A percentile compares a stretch with the other conserved stretches of the same genome.
Conservation (phyloP, 2,113 vertebrate genomes). For the Pholis gunnellus region DNA sequence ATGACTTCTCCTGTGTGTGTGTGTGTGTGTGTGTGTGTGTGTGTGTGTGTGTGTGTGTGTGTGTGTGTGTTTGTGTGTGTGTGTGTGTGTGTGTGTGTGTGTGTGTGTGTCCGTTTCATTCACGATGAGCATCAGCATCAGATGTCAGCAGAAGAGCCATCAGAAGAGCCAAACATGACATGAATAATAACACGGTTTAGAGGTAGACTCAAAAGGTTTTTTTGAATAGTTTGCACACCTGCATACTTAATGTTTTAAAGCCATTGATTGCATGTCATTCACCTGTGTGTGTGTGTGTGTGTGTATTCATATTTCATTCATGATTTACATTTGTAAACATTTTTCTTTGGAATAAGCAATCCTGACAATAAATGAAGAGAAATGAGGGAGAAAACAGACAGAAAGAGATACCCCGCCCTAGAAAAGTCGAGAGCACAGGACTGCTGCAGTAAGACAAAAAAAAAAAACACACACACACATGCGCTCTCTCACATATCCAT, state of each 20-base stretch:
- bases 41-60: conserved; percentile 2
- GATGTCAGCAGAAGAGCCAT: conserved; percentile 48
- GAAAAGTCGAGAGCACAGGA: conserved; percentile 41
- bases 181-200: conserved; percentile 46
- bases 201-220: conserved; percentile 9
- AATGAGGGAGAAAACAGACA: conserved; percentile 15
- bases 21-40: conserved; percentile 6
- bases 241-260: background rate
- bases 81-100: conserved; percentile 20
- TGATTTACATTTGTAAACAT: background rate
- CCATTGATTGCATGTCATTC: background rate
- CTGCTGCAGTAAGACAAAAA: conserved; percentile 65
- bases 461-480: conserved; percentile 21
- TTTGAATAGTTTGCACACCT: background rate
- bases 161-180: conserved; percentile 36
- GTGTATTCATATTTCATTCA: background rate
- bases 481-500: conserved; percentile 2
- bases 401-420: conserved; percentile 51
- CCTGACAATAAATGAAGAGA: conserved; percentile 19
- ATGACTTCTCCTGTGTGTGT: background rate
- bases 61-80: conserved; percentile 21
- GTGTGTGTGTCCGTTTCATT: conserved; percentile 23
- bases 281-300: background rate
- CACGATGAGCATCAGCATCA: conserved; percentile 53
- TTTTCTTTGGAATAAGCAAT: background rate